Evolutionary conservation across 2,888 invertebrate species (phyloP).

Genomic region (Limnephilus auricula): DNA sequence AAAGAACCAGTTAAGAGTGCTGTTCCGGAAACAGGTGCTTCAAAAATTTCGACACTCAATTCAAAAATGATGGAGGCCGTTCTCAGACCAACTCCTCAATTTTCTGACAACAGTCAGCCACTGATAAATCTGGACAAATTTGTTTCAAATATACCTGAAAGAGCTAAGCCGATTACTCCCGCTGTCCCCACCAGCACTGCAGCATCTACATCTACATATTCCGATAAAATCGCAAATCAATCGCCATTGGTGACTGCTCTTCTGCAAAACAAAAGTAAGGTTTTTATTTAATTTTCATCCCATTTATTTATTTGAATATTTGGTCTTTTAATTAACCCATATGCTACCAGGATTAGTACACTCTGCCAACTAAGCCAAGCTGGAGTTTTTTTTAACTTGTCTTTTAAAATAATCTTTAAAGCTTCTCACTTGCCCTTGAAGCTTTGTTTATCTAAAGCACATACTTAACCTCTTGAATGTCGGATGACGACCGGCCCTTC

Average conservation of each 20-base stretch:
- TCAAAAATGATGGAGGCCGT: conserved; percentile 42
- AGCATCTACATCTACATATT: background rate
- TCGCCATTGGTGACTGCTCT: conserved; percentile 2
- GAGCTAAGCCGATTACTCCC: conserved; percentile 2
- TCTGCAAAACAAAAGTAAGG: conserved; percentile 42
- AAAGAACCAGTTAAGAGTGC: background rate
- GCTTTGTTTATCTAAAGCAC: no score
- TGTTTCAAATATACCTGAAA: conserved; percentile 45
- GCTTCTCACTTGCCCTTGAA: no score
- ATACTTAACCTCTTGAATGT: no score
- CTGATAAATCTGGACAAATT: conserved; percentile 53
- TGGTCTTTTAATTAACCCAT: no score
- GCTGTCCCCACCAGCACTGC: background rate
- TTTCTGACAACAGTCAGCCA: conserved; percentile 44
- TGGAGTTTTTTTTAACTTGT: no score
- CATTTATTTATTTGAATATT: background rate
- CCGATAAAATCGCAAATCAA: background rate
- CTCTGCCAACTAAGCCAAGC: no score
- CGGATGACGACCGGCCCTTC: no score
- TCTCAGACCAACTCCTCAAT: conserved; percentile 32
- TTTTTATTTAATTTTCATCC: background rate
- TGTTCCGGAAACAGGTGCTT: conserved; percentile 35
- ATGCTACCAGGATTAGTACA: no score
- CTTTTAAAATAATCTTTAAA: no score
- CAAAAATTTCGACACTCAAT: conserved; percentile 21